Evolutionary conservation across 2,888 invertebrate genomes (phyloP).

Genomic region (Anorthoa munda): DNA sequence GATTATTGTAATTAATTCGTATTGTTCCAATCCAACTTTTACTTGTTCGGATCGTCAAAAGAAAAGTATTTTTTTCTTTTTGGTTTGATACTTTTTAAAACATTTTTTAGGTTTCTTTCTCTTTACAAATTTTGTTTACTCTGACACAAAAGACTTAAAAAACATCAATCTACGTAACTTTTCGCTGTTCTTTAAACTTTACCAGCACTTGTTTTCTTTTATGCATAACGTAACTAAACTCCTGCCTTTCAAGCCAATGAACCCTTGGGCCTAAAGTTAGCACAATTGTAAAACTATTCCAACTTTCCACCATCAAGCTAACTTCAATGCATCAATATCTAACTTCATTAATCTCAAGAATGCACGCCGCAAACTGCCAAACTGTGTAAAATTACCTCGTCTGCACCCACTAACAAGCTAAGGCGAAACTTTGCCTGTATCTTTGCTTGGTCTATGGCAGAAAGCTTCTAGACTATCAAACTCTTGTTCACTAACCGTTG

Average conservation of each 20-base stretch:
- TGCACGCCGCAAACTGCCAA: constrained; percentile 68
- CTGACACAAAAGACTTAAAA: constrained; percentile 20
- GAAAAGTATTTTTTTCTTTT: constrained; percentile 37
- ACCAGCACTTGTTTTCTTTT: constrained; percentile 6
- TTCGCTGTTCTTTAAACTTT: constrained; percentile 8
- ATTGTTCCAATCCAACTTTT: constrained; percentile 52
- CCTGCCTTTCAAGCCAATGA: not conserved
- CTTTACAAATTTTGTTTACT: constrained; percentile 37
- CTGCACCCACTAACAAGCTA: constrained; percentile 67
- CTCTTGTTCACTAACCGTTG: constrained; percentile 70
- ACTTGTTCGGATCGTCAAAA: constrained; percentile 32
- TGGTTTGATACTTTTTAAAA: constrained; percentile 21
- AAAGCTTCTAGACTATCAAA: constrained; percentile 70
- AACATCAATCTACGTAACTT: constrained; percentile 36
- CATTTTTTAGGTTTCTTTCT: constrained; percentile 28
- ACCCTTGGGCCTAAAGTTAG: not conserved
- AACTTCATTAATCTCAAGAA: constrained; percentile 68
- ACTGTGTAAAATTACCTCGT: constrained; percentile 71
- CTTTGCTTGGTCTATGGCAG: constrained; percentile 68
- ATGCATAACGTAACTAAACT: constrained; percentile 8
- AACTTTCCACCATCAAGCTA: constrained; percentile 29
- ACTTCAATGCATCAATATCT: constrained; percentile 49
- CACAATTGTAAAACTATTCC: constrained; percentile 1
- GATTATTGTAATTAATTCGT: constrained; percentile 59
- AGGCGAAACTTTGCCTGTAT: constrained; percentile 68